These are phyloP conservation scores for Zosterops hypoxanthus DNA, from an alignment of 2,113 vertebrate species.

Conservation along the genomic window DNA sequence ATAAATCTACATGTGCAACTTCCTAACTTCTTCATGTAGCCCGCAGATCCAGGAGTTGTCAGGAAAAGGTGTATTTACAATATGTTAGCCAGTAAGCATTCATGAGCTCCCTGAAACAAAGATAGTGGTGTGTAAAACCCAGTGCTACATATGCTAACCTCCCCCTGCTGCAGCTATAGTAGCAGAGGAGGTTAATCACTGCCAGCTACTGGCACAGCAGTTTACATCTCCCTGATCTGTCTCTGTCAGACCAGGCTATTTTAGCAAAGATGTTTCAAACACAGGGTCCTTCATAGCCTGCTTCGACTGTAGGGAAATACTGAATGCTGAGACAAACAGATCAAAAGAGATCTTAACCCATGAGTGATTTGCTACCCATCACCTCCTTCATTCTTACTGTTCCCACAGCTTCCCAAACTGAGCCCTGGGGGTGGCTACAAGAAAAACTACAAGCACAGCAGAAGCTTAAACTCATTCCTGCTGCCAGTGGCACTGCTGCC, in stretches of 20 bases:
- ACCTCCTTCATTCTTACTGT: not conserved
- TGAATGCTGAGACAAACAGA: not conserved
- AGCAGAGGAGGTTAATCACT: not conserved
- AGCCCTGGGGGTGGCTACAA: not conserved
- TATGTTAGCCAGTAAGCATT: not conserved
- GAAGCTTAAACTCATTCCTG: not conserved
- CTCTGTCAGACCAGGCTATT: not conserved
- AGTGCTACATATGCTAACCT: not conserved
- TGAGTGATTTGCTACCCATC: not conserved
- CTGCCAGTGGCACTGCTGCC: not conserved
- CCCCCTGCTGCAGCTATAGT: not conserved
- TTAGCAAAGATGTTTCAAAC: not conserved
- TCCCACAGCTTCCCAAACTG: not conserved
- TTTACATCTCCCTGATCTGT: rapidly evolving
- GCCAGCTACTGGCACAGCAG: not conserved
- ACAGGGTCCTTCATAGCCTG: not conserved
- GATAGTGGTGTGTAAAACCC: not conserved
- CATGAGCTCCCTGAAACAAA: not conserved
- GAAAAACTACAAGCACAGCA: not conserved
- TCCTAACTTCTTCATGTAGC: not conserved
- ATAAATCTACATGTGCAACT: not conserved
- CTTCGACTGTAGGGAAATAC: not conserved
- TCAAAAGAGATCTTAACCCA: not conserved
- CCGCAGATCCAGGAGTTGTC: not conserved
- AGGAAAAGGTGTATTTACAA: not conserved